These are phyloP conservation scores for Bufo gargarizans DNA, from an alignment of 2,113 vertebrate genomes.

Conservation along the genomic window DNA sequence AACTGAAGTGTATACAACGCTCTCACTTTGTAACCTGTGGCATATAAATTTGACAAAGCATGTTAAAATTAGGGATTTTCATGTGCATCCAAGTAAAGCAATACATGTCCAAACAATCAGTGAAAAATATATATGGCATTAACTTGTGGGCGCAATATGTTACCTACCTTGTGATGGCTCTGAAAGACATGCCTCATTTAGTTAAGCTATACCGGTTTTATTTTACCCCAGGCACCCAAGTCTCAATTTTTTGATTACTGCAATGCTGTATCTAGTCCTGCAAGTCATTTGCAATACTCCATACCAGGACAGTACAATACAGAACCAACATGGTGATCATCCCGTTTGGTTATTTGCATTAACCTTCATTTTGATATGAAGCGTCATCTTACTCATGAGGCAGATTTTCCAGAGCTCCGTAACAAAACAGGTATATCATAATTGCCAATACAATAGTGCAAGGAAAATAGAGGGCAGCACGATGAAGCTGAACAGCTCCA, in stretches of 20 bases:
- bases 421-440: conserved; percentile 19
- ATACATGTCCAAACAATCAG: conserved; percentile 79
- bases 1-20: conserved; percentile 99
- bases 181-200: conserved; percentile 9
- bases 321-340: neutral
- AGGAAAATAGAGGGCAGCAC: neutral
- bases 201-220: neutral
- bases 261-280: neutral
- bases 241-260: neutral
- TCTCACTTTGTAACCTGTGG: conserved; percentile 99
- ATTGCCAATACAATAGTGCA: neutral
- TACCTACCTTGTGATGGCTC: conserved; percentile 72
- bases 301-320: neutral
- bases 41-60: conserved; percentile 99
- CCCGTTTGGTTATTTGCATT: neutral
- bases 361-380: neutral
- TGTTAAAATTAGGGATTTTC: conserved; percentile 95
- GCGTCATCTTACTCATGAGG: neutral
- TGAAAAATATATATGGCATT: conserved; percentile 68
- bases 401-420: conserved; percentile 22
- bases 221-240: neutral
- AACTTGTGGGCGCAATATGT: neutral
- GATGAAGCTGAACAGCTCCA: conserved; percentile 26
- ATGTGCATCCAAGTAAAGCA: conserved; percentile 77
- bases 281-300: neutral